Percentiles rank a stretch among this genome's conserved stretches.
Evolutionary conservation across 2,888 invertebrate genomes (phyloP).

Genomic region (Cabera pusaria): DNA sequence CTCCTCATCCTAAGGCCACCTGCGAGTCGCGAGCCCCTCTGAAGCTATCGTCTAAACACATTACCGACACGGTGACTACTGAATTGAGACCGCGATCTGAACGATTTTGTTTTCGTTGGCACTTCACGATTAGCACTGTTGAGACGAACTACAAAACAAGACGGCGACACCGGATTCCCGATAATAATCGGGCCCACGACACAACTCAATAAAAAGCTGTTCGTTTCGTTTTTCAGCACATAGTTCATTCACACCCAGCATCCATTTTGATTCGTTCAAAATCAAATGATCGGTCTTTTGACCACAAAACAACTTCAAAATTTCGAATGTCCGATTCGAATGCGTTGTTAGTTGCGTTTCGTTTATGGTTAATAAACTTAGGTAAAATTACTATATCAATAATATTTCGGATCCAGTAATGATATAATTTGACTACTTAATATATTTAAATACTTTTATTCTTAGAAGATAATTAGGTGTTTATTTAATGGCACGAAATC

Average conservation of each 20-base stretch:
- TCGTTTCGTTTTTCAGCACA: conserved; percentile 82
- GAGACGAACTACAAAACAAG: conserved; percentile 62
- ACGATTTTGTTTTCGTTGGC: conserved; percentile 50
- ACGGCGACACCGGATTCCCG: conserved; percentile 71
- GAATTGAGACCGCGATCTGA: conserved; percentile 57
- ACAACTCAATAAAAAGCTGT: conserved; percentile 81
- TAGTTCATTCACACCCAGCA: conserved; percentile 84
- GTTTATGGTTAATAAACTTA: too few relatives aligned
- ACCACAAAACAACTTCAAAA: conserved; percentile 59
- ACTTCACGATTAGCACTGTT: conserved; percentile 60
- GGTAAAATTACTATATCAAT: too few relatives aligned
- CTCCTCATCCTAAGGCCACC: conserved; percentile 82
- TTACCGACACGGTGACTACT: conserved; percentile 77
- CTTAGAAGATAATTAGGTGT: too few relatives aligned
- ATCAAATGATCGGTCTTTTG: conserved; percentile 78
- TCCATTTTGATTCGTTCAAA: conserved; percentile 84
- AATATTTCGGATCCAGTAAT: too few relatives aligned
- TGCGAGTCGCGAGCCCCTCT: conserved; percentile 69
- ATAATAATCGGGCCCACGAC: conserved; percentile 77
- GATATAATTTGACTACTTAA: too few relatives aligned
- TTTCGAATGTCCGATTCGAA: conserved; percentile 35
- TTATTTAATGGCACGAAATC: too few relatives aligned
- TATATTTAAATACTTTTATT: too few relatives aligned
- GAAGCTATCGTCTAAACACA: conserved; percentile 77
- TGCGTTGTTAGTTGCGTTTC: conserved; percentile 40